These are phyloP conservation scores for Garra rufa DNA, from an alignment of 2,113 vertebrate genomes.

Conservation along the genomic window DNA sequence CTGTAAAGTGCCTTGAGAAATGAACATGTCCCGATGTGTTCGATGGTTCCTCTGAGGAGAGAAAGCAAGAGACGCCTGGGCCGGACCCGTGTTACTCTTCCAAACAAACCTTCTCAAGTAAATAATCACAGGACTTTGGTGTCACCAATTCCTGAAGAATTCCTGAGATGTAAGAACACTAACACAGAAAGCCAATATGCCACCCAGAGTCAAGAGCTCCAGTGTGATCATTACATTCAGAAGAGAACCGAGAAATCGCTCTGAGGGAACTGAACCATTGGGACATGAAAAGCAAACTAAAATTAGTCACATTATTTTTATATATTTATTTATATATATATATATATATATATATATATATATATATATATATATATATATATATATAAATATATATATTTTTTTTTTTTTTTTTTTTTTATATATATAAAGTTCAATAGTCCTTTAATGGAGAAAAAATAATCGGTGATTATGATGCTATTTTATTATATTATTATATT, in stretches of 20 bases:
- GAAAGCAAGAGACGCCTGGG: neutral
- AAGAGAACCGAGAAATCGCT: neutral
- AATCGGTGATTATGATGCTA: no score
- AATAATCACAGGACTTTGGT: neutral
- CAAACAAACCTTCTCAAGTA: neutral
- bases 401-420: no score
- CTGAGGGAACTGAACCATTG: neutral
- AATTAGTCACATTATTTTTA: no score
- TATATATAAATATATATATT: no score
- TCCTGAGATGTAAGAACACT: neutral
- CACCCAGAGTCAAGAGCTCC: neutral
- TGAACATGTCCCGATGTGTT: conserved; percentile 34
- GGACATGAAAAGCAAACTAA: no score
- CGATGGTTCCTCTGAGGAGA: neutral
- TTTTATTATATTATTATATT: no score
- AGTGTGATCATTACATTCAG: neutral
- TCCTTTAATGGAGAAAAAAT: no score
- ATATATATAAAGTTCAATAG: no score
- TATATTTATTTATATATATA: no score
- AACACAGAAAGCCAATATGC: neutral
- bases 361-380: no score
- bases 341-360: no score
- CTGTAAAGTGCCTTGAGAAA: conserved; percentile 23
- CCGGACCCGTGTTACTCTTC: neutral
- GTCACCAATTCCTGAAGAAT: neutral